Evolutionary conservation across 2,797 vertebrate genomes (phyloP), one percentile per base, ranked within the genome.

Genomic region (Gymnocypris eckloni): DNA sequence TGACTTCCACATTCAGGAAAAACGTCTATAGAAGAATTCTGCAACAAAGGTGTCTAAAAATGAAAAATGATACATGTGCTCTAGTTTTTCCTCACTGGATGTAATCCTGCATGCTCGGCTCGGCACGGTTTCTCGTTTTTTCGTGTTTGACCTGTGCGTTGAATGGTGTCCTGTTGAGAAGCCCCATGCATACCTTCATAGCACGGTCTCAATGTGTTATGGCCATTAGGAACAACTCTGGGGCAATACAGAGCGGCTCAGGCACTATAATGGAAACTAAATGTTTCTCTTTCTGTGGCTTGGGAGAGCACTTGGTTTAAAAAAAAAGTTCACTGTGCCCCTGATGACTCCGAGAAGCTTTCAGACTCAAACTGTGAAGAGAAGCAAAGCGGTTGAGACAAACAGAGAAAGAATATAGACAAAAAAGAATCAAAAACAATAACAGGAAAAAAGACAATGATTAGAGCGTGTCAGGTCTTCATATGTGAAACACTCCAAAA

Each of bases 221-320:
- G 88, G 72, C 83, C 88, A 89, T 90, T 81, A 90, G 85, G 64
- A 81, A 84, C 28, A 82, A 72, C 82, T 86, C 86, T 71, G 69
- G 77, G 85, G 86, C 78, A 70, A 83, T 67, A 56, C 66, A 76
- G 76, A 72, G 59, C 52, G 61, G 52, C 81, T 81, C 56, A 79
- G 78, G 81, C 82, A 76, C 83, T 86, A 79, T 87, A 86, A 90
- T 90, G 89, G 87, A 91, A 90, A 89, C 87, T 84, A 90, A 91
- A 91, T 90, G 89, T 88, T 90, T 88, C 89, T 92, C 82, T 89
- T 90, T 88, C 89, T 87, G 88, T 67, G 82, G 86, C 81, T 87
- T 75, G 86, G 88, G 85, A 88, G 85, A 77, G 82, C 83, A 59
- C 72, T 87, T 81, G 33, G 83, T 87, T 90, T 52, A 81, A 89